Evolutionary conservation across 1,140 invertebrate species (phyloP).

Genomic region (Pachypeltis micranthus): DNA sequence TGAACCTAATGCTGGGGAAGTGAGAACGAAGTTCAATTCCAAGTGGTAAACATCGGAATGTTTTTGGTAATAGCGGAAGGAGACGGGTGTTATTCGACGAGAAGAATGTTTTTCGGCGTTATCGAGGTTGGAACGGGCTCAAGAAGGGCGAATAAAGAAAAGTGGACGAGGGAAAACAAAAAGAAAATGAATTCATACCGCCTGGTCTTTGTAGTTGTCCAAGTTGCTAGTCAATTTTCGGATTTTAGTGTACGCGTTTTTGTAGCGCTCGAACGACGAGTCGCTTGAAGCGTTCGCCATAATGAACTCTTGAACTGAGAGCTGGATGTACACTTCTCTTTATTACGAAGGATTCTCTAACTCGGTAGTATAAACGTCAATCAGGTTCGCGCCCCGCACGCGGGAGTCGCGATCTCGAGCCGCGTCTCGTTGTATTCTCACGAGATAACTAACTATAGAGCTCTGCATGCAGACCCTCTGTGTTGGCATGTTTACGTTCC

Average conservation of each 20-base stretch:
- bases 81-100: not conserved
- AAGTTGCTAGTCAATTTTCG: constrained; percentile 12
- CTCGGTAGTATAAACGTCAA: too few species aligned
- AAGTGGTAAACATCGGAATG: too few species aligned
- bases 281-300: not conserved
- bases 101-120: not conserved
- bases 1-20: too few species aligned
- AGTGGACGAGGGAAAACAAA: not conserved
- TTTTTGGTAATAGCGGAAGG: not conserved
- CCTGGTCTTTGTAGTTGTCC: constrained; percentile 5
- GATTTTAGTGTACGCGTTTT: constrained; percentile 14
- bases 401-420: not conserved
- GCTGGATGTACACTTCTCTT: too few species aligned
- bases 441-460: constrained; percentile 1
- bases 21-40: too few species aligned
- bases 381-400: too few species aligned
- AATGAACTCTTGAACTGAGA: too few species aligned
- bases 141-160: not conserved
- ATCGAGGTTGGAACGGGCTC: not conserved
- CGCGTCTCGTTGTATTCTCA: not conserved
- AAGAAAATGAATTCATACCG: not conserved
- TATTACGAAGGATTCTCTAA: too few species aligned
- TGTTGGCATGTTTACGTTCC: not conserved
- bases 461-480: not conserved
- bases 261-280: constrained; percentile 10